Evolutionary conservation across 2,113 vertebrate genomes (phyloP).

Genomic region (Orycteropus afer): DNA sequence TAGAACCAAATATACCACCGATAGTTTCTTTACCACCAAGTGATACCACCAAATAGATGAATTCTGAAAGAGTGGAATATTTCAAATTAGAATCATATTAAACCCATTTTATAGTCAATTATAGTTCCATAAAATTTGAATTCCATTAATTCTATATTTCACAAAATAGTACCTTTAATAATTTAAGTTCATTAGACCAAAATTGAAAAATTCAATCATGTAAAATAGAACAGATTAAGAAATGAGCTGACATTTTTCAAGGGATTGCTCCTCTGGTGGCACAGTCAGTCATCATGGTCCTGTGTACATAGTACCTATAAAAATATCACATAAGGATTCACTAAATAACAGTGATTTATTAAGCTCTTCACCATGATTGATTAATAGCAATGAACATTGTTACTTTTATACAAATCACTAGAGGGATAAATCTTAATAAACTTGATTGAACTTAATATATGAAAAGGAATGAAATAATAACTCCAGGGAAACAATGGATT

Average conservation of each 20-base stretch:
- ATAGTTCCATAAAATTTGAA: conserved; percentile 74
- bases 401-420: conserved; percentile 15
- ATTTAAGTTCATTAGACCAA: conserved; percentile 77
- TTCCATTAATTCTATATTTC: conserved; percentile 75
- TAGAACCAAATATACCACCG: conserved; percentile 56
- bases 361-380: neutral
- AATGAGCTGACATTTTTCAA: conserved; percentile 58
- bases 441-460: conserved; percentile 52
- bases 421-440: conserved; percentile 48
- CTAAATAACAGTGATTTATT: neutral
- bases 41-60: conserved; percentile 61
- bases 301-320: neutral
- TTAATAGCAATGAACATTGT: neutral
- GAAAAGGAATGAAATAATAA: conserved; percentile 55
- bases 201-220: conserved; percentile 71
- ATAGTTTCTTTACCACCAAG: conserved; percentile 48
- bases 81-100: conserved; percentile 72
- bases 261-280: neutral
- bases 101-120: conserved; percentile 66
- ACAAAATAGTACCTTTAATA: conserved; percentile 77
- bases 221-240: conserved; percentile 65
- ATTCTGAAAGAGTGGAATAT: conserved; percentile 69
- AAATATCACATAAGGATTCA: conserved; percentile 15
- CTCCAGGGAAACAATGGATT: conserved; percentile 45
- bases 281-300: neutral